Conservation (phyloP, 2,888 invertebrate species). For the Kuschelorhynchus macadamiae region DNA sequence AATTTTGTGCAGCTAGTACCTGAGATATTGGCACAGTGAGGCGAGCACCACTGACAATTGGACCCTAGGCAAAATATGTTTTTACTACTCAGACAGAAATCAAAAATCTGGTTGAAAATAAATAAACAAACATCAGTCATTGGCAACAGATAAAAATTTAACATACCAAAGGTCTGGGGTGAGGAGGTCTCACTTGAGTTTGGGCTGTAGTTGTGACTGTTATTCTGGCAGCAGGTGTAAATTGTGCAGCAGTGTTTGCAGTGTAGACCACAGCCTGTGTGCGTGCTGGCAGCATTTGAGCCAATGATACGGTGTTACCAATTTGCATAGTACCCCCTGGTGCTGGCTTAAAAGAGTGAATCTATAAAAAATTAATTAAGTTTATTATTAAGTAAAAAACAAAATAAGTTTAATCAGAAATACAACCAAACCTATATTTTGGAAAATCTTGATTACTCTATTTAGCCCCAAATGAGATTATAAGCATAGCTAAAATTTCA, state of each 20-base stretch:
- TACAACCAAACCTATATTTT: too few relatives aligned
- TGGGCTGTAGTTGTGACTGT: constrained; percentile 62
- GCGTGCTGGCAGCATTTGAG: constrained; percentile 66
- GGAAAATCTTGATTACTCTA: too few relatives aligned
- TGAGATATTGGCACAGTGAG: constrained; percentile 48
- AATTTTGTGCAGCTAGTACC: constrained; percentile 40
- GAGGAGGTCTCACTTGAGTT: constrained; percentile 54
- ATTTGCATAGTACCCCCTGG: constrained; percentile 64
- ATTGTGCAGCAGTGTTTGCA: constrained; percentile 61
- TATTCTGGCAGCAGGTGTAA: constrained; percentile 62
- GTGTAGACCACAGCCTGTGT: constrained; percentile 67
- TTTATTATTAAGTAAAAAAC: too few relatives aligned
- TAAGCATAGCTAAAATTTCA: too few relatives aligned
- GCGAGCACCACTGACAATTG: constrained; percentile 41
- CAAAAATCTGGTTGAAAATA: too few relatives aligned
- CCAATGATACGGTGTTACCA: constrained; percentile 64
- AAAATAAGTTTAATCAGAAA: too few relatives aligned
- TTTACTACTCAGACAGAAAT: too few relatives aligned
- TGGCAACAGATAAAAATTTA: not conserved
- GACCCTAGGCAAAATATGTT: constrained; percentile 16
- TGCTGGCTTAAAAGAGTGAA: constrained; percentile 63
- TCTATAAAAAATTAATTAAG: too few relatives aligned
- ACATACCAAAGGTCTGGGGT: constrained; percentile 61
- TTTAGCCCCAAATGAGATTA: too few relatives aligned
- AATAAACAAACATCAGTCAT: too few relatives aligned